Conservation (phyloP, 2,888 invertebrate genomes). For the Biston betularia region DNA sequence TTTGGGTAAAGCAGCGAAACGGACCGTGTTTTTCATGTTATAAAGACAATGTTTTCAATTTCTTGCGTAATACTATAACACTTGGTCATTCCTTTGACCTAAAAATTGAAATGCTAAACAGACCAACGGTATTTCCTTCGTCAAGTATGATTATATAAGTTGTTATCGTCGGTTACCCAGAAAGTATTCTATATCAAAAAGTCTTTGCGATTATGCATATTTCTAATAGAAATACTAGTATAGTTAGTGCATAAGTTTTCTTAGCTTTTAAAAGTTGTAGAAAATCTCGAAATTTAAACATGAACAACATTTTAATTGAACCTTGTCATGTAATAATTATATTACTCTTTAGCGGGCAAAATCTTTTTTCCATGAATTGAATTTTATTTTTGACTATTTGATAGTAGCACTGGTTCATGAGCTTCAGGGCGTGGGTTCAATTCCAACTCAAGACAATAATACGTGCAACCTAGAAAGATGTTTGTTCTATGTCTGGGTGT, state of each 20-base stretch:
- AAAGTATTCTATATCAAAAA: conserved; percentile 7
- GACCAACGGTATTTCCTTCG: conserved; percentile 49
- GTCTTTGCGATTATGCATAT: not conserved
- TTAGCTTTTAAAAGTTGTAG: not conserved
- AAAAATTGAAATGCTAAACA: conserved; percentile 48
- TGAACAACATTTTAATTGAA: too few relatives aligned
- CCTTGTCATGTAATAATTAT: too few relatives aligned
- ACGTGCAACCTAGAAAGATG: too few relatives aligned
- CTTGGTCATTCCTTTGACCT: conserved; percentile 51
- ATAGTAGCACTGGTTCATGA: too few relatives aligned
- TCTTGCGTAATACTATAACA: conserved; percentile 6
- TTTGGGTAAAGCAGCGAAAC: not conserved
- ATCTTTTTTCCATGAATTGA: too few relatives aligned
- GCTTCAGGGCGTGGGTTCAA: too few relatives aligned
- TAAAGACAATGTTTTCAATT: not conserved
- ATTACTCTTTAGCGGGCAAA: too few relatives aligned
- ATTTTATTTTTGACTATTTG: too few relatives aligned
- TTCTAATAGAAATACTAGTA: not conserved
- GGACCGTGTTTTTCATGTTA: not conserved
- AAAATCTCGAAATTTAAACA: not conserved
- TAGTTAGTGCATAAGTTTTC: not conserved
- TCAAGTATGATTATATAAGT: conserved; percentile 42
- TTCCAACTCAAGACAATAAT: too few relatives aligned
- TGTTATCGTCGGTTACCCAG: conserved; percentile 9
- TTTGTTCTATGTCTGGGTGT: too few relatives aligned